Conservation (phyloP, 2,888 invertebrate genomes). For the Drosophila borealis region DNA sequence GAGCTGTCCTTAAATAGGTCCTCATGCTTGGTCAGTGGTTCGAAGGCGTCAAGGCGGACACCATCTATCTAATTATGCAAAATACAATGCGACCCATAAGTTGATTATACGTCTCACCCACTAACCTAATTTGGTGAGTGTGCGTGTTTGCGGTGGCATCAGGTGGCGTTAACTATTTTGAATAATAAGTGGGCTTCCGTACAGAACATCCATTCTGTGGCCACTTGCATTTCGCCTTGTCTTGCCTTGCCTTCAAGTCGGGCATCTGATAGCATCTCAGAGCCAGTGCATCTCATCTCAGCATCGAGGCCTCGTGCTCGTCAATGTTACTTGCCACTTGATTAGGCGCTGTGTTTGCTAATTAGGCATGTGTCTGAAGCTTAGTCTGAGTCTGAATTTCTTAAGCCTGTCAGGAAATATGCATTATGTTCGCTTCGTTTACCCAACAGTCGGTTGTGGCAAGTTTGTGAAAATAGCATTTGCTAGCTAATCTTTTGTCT, state of each 20-base stretch:
- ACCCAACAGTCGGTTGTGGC: slow-evolving; percentile 19
- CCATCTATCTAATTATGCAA: slow-evolving; percentile 72
- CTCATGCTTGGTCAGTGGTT: slow-evolving; percentile 47
- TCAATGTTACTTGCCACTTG: slow-evolving; percentile 79
- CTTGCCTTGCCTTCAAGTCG: slow-evolving; percentile 53
- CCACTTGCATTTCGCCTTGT: slow-evolving; percentile 49
- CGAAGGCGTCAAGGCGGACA: slow-evolving; percentile 51
- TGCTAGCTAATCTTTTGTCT: slow-evolving; percentile 1
- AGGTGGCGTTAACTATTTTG: slow-evolving; percentile 54
- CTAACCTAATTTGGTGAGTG: slow-evolving; percentile 68
- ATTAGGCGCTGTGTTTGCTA: slow-evolving; percentile 65
- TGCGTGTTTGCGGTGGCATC: slow-evolving; percentile 36
- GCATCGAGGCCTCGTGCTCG: slow-evolving; percentile 58
- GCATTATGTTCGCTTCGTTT: slow-evolving; percentile 56
- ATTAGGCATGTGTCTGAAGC: slow-evolving; percentile 47
- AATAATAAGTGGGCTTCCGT: slow-evolving; percentile 43
- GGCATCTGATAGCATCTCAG: slow-evolving; percentile 56
- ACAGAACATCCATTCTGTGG: slow-evolving; percentile 9
- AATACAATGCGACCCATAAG: slow-evolving; percentile 71
- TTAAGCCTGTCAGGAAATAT: slow-evolving; percentile 31
- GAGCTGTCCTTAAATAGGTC: slow-evolving; percentile 42
- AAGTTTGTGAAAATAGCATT: slow-evolving; percentile 19
- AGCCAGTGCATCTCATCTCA: slow-evolving; percentile 42
- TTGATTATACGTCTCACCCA: slow-evolving; percentile 79
- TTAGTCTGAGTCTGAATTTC: neutral